Conservation (phyloP, 2,888 invertebrate species). For the Lamellibrachia satsuma region DNA sequence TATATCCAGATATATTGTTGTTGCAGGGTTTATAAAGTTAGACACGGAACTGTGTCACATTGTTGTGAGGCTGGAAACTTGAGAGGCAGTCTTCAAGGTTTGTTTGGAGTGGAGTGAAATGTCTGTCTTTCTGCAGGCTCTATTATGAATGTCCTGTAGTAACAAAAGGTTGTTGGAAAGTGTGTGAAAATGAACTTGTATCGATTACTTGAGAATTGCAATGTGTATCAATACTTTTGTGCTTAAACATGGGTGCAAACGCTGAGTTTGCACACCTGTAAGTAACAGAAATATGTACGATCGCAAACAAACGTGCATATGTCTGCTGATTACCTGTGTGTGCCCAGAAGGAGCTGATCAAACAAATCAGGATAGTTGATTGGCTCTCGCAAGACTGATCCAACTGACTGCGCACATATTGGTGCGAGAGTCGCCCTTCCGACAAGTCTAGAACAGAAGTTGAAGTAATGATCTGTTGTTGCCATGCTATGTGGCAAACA, state of each 20-base stretch:
- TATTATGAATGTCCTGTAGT: not conserved
- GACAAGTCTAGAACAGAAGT: too few relatives aligned
- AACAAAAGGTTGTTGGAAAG: not conserved
- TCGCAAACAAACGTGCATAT: too few relatives aligned
- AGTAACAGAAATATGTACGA: too few relatives aligned
- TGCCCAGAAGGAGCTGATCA: too few relatives aligned
- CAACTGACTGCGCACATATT: too few relatives aligned
- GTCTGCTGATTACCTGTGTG: too few relatives aligned
- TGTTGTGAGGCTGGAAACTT: not conserved
- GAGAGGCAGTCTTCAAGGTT: not conserved
- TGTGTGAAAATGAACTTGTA: not conserved
- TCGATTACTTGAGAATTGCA: not conserved
- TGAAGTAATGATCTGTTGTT: too few relatives aligned
- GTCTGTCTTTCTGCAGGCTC: not conserved
- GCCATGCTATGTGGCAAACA: too few relatives aligned
- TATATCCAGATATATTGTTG: not conserved
- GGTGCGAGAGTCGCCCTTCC: too few relatives aligned
- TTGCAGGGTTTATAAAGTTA: not conserved
- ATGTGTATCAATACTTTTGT: not conserved
- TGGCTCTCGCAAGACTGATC: too few relatives aligned
- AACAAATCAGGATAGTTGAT: too few relatives aligned
- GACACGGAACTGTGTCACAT: not conserved
- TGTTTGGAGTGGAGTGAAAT: not conserved
- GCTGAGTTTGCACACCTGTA: too few relatives aligned
- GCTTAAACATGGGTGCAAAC: not conserved